Conservation (phyloP, 2,888 invertebrate genomes). For the Teinopalpus imperialis region DNA sequence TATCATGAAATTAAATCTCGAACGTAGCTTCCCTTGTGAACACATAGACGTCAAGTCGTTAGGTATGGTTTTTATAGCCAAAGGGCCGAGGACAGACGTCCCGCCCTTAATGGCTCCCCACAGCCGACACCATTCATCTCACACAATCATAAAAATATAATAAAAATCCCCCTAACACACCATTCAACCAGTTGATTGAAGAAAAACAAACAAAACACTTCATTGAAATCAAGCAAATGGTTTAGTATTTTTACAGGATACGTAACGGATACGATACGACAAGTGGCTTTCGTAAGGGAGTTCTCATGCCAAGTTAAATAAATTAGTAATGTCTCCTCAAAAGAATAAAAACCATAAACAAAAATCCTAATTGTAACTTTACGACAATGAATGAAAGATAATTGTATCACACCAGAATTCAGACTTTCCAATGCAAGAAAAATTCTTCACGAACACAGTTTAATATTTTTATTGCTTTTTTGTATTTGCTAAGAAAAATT, state of each 20-base stretch:
- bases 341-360: too few relatives aligned
- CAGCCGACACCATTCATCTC: slow-evolving; percentile 34
- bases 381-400: too few relatives aligned
- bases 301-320: too few relatives aligned
- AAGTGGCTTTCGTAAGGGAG: too few relatives aligned
- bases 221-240: slow-evolving; percentile 24
- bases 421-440: too few relatives aligned
- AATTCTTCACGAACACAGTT: too few relatives aligned
- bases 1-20: slow-evolving; percentile 13
- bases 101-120: slow-evolving; percentile 36
- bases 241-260: slow-evolving; percentile 3
- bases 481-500: too few relatives aligned
- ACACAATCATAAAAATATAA: slow-evolving; percentile 38
- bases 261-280: slow-evolving; percentile 14
- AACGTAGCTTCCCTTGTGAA: slow-evolving; percentile 14
- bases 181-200: slow-evolving; percentile 22
- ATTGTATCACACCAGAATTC: too few relatives aligned
- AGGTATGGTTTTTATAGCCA: slow-evolving; percentile 27
- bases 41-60: slow-evolving; percentile 10
- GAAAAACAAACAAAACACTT: slow-evolving; percentile 24
- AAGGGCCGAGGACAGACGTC: slow-evolving; percentile 34
- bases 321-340: too few relatives aligned
- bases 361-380: too few relatives aligned
- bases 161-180: slow-evolving; percentile 28
- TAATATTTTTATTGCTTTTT: too few relatives aligned